Evolutionary conservation across 2,797 vertebrate species (phyloP).

Genomic region (Hippocampus kuda): DNA sequence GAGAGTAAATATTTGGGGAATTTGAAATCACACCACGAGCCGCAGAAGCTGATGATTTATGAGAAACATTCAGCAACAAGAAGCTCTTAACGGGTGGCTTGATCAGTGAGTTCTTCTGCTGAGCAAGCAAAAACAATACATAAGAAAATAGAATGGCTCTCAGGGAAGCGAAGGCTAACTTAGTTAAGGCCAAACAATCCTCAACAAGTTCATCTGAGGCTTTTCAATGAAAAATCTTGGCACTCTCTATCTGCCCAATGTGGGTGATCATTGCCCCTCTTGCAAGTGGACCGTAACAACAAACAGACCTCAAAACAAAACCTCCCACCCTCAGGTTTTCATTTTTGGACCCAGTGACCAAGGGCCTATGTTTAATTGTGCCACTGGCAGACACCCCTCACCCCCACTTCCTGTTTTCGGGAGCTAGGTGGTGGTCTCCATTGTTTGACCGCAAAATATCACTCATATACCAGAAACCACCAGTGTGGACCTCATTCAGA

Average conservation of each 20-base stretch:
- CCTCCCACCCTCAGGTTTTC: not conserved
- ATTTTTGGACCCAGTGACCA: not conserved
- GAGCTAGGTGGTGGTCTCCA: too few relatives aligned
- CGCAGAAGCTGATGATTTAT: not conserved
- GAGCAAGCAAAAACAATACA: slow-evolving; percentile 1
- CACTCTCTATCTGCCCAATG: too few relatives aligned
- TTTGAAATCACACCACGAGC: not conserved
- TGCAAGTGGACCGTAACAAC: not conserved
- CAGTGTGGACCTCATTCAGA: not conserved
- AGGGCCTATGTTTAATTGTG: too few relatives aligned
- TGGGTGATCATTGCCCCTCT: not conserved
- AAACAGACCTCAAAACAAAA: not conserved
- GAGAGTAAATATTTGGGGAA: not conserved
- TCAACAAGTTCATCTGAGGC: not conserved
- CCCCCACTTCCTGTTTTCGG: too few relatives aligned
- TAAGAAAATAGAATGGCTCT: not conserved
- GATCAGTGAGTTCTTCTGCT: not conserved
- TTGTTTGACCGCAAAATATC: too few relatives aligned
- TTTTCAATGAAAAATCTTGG: not conserved
- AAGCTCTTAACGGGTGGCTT: slow-evolving; percentile 1
- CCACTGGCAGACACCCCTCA: too few relatives aligned
- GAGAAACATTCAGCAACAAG: not conserved
- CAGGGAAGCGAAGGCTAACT: not conserved
- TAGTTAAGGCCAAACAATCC: not conserved
- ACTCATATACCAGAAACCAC: too few relatives aligned